phyloP scores from a whole-genome alignment of 2,113 vertebrate genomes.

The Phylloscopus trochiloides region DNA sequence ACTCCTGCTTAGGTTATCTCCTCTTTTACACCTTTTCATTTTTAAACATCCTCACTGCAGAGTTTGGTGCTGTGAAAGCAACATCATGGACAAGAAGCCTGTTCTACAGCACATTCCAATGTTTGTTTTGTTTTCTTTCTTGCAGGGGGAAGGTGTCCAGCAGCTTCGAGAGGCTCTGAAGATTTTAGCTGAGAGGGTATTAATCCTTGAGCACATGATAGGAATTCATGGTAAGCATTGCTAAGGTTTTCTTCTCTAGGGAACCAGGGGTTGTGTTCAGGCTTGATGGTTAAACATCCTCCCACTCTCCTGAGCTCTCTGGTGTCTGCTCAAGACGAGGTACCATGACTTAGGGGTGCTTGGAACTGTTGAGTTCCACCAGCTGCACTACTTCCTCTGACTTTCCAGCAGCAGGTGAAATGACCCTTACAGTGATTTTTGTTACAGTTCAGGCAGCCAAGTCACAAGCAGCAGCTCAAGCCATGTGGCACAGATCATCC shows the following conservation, averaged over 20 bases:
- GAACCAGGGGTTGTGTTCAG: neutral
- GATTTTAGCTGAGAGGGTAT: slow-evolving; percentile 93
- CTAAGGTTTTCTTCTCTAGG: neutral
- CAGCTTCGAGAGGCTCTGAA: slow-evolving; percentile 97
- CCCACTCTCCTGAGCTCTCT: neutral
- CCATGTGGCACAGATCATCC: neutral
- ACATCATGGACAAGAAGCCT: neutral
- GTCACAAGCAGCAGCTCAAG: neutral
- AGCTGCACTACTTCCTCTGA: neutral
- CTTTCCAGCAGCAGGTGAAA: neutral
- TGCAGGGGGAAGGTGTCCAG: slow-evolving; percentile 86
- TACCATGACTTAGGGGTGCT: neutral
- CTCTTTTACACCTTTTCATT: neutral
- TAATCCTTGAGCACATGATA: slow-evolving; percentile 98
- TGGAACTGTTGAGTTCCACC: neutral
- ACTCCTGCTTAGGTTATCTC: neutral
- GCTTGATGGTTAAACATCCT: neutral
- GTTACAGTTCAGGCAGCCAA: neutral
- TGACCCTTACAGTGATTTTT: neutral
- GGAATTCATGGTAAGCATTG: slow-evolving; percentile 86
- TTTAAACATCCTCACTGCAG: neutral
- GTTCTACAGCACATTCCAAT: neutral
- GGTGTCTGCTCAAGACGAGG: neutral
- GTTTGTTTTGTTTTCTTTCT: neutral
- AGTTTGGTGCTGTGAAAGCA: neutral